Evolutionary conservation across 2,113 vertebrate genomes (phyloP).

Genomic region (Macrotus californicus): DNA sequence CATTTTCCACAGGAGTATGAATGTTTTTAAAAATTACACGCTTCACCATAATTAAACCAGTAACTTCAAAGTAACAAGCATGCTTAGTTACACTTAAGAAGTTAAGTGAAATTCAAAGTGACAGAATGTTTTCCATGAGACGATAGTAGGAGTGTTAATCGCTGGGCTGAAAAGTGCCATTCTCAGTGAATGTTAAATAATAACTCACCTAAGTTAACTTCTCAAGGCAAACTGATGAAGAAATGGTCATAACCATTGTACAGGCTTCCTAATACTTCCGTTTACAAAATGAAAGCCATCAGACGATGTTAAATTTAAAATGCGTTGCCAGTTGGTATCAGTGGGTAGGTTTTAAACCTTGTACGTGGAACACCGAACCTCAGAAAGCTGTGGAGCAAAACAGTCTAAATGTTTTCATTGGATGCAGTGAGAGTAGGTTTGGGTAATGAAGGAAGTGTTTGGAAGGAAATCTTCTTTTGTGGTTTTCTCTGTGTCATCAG

Average conservation of each 20-base stretch:
- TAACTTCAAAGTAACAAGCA: neutral
- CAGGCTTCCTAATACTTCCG: neutral
- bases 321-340: neutral
- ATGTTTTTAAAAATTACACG: neutral
- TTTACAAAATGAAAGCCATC: constrained; percentile 17
- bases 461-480: constrained; percentile 24
- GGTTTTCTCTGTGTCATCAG: constrained; percentile 39
- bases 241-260: neutral
- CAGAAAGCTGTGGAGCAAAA: neutral
- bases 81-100: neutral
- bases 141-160: neutral
- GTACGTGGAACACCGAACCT: neutral
- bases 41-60: neutral
- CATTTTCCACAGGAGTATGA: neutral
- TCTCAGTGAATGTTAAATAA: neutral
- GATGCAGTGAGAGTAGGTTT: neutral
- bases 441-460: constrained; percentile 32
- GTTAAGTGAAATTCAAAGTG: neutral
- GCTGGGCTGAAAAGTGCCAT: neutral
- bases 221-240: neutral
- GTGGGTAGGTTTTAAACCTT: neutral
- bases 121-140: constrained; percentile 4
- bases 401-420: neutral
- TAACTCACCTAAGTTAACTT: neutral
- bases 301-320: neutral